A percentile compares a stretch with the other conserved stretches of the same genome.
These are phyloP conservation scores for Brachylomia viminalis DNA, from an alignment of 2,888 invertebrate genomes.

Conservation along the genomic window DNA sequence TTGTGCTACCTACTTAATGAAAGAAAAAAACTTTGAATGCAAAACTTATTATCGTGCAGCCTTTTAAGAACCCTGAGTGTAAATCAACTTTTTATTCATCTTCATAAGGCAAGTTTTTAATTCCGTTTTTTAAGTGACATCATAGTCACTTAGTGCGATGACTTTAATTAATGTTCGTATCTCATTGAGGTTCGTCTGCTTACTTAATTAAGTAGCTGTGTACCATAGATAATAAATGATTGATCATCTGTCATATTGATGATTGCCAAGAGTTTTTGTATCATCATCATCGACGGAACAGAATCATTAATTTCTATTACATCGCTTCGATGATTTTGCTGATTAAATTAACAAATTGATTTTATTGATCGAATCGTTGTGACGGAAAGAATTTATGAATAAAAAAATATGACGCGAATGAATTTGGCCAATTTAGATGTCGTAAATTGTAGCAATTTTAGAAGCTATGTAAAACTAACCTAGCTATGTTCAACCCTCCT, in stretches of 20 bases:
- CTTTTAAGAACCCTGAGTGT: too few species aligned
- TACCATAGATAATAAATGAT: conserved; percentile 58
- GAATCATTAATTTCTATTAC: conserved; percentile 59
- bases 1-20: neutral
- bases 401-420: neutral
- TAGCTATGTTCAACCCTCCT: neutral
- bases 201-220: conserved; percentile 29
- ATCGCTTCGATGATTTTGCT: conserved; percentile 27
- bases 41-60: neutral
- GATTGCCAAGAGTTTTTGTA: conserved; percentile 58
- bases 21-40: neutral
- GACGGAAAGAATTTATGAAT: neutral
- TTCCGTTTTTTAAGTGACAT: conserved; percentile 24
- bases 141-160: conserved; percentile 30
- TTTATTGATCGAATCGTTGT: neutral
- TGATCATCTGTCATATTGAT: conserved; percentile 43
- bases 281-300: conserved; percentile 26
- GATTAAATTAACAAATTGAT: conserved; percentile 46
- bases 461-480: neutral
- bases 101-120: conserved; percentile 2
- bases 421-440: neutral
- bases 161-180: conserved; percentile 43
- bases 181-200: conserved; percentile 45
- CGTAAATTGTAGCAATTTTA: neutral
- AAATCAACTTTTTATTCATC: conserved; percentile 20